These are phyloP conservation scores for Tautogolabrus adspersus DNA, from an alignment of 2,113 vertebrate species.

Conservation along the genomic window DNA sequence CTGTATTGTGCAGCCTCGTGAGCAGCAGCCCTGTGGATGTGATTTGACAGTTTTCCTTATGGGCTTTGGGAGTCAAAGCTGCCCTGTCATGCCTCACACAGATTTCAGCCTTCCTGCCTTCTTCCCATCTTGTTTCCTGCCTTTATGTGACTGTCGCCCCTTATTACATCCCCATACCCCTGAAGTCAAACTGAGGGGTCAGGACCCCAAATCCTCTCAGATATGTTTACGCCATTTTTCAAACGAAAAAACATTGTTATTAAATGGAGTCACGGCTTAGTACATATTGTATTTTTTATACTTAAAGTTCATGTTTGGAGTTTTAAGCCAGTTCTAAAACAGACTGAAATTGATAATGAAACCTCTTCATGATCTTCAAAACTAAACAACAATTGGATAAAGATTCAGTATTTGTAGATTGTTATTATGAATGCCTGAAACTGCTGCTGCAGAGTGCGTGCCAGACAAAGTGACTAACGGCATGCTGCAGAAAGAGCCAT, in stretches of 20 bases:
- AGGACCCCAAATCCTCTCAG: neutral
- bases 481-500: no score
- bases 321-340: no score
- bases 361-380: no score
- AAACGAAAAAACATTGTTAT: neutral
- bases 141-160: constrained; percentile 8
- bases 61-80: constrained; percentile 7
- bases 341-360: no score
- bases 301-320: neutral
- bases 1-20: neutral
- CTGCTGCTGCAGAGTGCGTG: no score
- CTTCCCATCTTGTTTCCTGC: constrained; percentile 38
- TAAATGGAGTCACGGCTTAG: neutral
- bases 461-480: no score
- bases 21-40: constrained; percentile 5
- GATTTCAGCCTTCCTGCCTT: constrained; percentile 33
- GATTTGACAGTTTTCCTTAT: constrained; percentile 17
- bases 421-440: no score
- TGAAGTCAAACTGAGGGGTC: constrained; percentile 7
- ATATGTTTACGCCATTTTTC: neutral
- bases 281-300: neutral
- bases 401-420: no score
- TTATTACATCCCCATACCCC: constrained; percentile 17
- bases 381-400: no score
- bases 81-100: constrained; percentile 25